A percentile compares a stretch with the other conserved stretches of the same genome.
Conservation (phyloP, 2,797 vertebrate species). For the Scleropages formosus region DNA sequence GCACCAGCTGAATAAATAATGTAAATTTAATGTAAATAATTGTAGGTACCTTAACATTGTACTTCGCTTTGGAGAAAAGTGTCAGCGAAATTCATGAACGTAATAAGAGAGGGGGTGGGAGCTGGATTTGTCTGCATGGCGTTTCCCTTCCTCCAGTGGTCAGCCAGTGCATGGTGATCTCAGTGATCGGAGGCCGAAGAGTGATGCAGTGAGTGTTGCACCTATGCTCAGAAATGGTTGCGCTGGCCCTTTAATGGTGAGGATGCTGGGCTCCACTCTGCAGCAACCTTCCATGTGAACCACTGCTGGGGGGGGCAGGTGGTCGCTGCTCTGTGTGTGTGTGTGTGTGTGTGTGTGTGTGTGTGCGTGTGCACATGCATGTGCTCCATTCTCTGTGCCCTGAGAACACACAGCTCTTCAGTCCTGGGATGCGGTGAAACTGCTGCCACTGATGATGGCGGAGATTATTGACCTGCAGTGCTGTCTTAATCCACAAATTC, state of each 20-base stretch:
- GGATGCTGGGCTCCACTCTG: slow-evolving; percentile 37
- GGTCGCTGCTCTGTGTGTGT: no score
- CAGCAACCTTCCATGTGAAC: background rate
- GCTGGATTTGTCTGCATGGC: no score
- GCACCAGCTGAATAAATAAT: no score
- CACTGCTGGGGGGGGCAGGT: slow-evolving; percentile 37
- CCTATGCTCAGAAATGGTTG: slow-evolving; percentile 49
- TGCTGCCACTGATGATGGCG: background rate
- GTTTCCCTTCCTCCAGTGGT: no score
- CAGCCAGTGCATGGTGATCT: no score
- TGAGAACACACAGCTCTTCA: no score
- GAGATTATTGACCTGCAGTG: slow-evolving; percentile 13
- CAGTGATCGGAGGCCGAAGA: background rate
- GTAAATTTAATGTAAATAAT: no score
- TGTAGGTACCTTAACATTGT: no score
- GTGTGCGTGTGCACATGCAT: slow-evolving; percentile 34
- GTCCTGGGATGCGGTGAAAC: slow-evolving; percentile 26
- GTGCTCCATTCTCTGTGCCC: slow-evolving; percentile 22
- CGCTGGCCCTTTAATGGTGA: slow-evolving; percentile 45
- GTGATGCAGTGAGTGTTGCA: background rate
- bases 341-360: no score
- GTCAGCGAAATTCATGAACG: no score
- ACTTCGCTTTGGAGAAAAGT: no score
- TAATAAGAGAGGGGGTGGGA: no score
- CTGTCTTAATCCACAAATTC: background rate